phyloP scores from a whole-genome alignment of 1,140 invertebrate genomes.

The Tribolium castaneum region DNA sequence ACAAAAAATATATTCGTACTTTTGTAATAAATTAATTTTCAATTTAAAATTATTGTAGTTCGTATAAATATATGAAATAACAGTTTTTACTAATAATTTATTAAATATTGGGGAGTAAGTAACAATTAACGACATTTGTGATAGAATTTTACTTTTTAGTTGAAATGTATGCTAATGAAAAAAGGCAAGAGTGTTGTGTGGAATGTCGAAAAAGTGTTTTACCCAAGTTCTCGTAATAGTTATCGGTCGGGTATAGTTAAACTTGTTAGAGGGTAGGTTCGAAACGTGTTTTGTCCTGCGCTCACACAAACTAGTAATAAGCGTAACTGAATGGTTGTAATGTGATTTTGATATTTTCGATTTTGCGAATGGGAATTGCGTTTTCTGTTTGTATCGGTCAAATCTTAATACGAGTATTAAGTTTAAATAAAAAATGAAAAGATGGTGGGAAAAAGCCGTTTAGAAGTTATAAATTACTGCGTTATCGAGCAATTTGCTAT shows the following conservation, averaged over 20 bases:
- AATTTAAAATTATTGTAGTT: no score
- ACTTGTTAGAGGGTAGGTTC: not conserved
- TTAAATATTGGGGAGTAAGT: no score
- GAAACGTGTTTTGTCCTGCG: not conserved
- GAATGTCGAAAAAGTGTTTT: slow-evolving; percentile 2
- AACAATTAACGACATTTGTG: no score
- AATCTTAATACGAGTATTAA: slow-evolving; percentile 56
- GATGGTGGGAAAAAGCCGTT: slow-evolving; percentile 46
- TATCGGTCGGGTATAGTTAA: not conserved
- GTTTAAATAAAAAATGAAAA: slow-evolving; percentile 58
- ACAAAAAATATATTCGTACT: no score
- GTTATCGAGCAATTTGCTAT: slow-evolving; percentile 58
- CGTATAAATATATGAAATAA: no score
- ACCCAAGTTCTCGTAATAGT: not conserved
- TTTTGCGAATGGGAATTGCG: not conserved
- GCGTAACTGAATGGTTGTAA: not conserved
- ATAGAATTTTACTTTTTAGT: not conserved
- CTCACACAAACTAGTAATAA: not conserved
- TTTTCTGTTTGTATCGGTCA: slow-evolving; percentile 51
- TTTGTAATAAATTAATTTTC: no score
- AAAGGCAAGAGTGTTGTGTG: not conserved
- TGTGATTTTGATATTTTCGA: not conserved
- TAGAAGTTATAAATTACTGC: slow-evolving; percentile 54
- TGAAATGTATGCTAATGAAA: not conserved
- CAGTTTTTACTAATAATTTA: no score